Conservation (phyloP, 2,888 invertebrate genomes). For the Apotomis betuletana region DNA sequence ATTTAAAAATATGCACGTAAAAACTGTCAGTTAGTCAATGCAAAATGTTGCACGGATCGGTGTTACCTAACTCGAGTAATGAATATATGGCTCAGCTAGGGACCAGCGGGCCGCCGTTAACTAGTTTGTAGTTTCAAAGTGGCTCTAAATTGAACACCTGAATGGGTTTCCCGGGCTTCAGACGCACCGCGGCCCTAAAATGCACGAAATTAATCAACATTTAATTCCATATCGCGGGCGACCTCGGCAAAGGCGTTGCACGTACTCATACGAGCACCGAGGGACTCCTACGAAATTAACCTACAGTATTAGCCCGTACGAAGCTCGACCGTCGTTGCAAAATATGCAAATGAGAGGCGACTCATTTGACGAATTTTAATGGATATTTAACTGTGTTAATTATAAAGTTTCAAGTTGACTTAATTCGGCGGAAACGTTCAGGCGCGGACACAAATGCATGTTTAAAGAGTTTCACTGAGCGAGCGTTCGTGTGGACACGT, state of each 20-base stretch:
- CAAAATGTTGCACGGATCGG: conserved; percentile 52
- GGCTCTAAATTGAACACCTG: conserved; percentile 71
- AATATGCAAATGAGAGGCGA: conserved; percentile 78
- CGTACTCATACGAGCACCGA: conserved; percentile 58
- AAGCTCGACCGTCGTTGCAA: conserved; percentile 68
- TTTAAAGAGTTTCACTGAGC: conserved; percentile 56
- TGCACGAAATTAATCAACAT: conserved; percentile 78
- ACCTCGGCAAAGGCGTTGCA: conserved; percentile 59
- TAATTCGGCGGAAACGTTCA: conserved; percentile 55
- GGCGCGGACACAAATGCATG: conserved; percentile 55
- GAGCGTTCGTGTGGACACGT: conserved; percentile 10
- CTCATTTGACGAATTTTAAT: conserved; percentile 80
- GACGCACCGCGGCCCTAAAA: conserved; percentile 62
- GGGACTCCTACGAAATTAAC: conserved; percentile 77
- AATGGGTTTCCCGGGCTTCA: conserved; percentile 58
- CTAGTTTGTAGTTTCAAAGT: conserved; percentile 75
- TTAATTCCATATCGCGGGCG: conserved; percentile 72
- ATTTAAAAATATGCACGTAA: conserved; percentile 8
- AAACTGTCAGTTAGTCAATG: conserved; percentile 48
- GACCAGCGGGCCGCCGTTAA: conserved; percentile 60
- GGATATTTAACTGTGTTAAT: conserved; percentile 78
- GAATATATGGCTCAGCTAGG: conserved; percentile 59
- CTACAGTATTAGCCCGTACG: conserved; percentile 62
- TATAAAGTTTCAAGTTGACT: conserved; percentile 71
- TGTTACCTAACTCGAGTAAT: conserved; percentile 56